These are phyloP conservation scores for Epistrophe grossulariae DNA, from an alignment of 2,888 invertebrate genomes.

Conservation along the genomic window DNA sequence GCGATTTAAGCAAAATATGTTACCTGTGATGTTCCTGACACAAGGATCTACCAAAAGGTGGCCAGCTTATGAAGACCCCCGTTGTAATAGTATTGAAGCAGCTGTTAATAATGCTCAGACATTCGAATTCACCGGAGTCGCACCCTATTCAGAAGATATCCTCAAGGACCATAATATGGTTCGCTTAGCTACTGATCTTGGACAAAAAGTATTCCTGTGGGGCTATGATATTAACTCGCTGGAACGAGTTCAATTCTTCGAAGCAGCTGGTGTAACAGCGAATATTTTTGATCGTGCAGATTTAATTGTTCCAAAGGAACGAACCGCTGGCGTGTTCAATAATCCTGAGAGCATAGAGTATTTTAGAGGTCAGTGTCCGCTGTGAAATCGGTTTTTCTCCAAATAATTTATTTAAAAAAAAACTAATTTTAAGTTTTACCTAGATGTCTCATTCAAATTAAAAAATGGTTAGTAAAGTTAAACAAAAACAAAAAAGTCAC, in stretches of 20 bases:
- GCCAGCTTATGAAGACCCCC: conserved; percentile 92
- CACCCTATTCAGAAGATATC: conserved; percentile 96
- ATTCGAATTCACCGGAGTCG: conserved; percentile 93
- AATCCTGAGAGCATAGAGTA: conserved; percentile 65
- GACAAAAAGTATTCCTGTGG: conserved; percentile 97
- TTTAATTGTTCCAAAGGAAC: conserved; percentile 79
- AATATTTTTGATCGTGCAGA: conserved; percentile 98
- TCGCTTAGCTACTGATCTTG: conserved; percentile 88
- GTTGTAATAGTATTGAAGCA: conserved; percentile 91
- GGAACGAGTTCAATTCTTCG: conserved; percentile 92
- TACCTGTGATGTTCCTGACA: conserved; percentile 95
- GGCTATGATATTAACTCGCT: conserved; percentile 97
- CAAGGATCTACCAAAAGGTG: conserved; percentile 82
- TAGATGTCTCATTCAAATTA: conserved; percentile 1
- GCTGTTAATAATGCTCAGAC: conserved; percentile 93
- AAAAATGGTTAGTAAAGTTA: neutral
- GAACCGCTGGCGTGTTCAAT: conserved; percentile 70
- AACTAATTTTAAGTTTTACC: conserved; percentile 9
- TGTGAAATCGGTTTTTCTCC: conserved; percentile 51
- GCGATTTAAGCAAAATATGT: conserved; percentile 96
- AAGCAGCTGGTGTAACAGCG: conserved; percentile 95
- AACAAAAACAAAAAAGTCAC: conserved; percentile 1
- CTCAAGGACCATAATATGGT: conserved; percentile 91
- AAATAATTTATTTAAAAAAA: conserved; percentile 36
- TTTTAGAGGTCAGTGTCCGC: conserved; percentile 67